Conservation (phyloP, 2,888 invertebrate species). For the Clunio marinus region DNA sequence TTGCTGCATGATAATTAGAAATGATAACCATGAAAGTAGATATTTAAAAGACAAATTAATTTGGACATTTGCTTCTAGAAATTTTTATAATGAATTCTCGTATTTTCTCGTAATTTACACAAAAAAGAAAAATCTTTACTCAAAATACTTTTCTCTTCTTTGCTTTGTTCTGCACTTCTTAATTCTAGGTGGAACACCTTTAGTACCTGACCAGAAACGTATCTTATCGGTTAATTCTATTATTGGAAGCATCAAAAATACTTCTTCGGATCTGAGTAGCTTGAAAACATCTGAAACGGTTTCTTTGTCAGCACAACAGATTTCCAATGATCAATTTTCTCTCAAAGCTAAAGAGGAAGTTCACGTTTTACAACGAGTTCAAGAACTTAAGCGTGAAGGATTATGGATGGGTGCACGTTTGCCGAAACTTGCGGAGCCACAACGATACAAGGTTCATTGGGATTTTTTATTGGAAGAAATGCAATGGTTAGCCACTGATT, state of each 20-base stretch:
- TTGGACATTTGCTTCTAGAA: too few relatives aligned
- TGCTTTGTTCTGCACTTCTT: not conserved
- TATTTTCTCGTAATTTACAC: too few relatives aligned
- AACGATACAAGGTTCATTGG: slow-evolving; percentile 92
- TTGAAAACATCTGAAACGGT: slow-evolving; percentile 43
- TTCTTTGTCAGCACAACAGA: slow-evolving; percentile 44
- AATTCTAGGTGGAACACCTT: slow-evolving; percentile 55
- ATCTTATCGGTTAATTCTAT: slow-evolving; percentile 10
- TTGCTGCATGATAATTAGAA: too few relatives aligned
- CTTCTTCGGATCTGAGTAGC: too few relatives aligned
- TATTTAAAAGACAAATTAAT: too few relatives aligned
- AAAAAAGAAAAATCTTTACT: too few relatives aligned
- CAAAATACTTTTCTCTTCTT: not conserved
- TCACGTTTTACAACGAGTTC: slow-evolving; percentile 85
- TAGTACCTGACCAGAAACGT: slow-evolving; percentile 48
- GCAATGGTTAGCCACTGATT: slow-evolving; percentile 97
- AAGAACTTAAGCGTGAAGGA: slow-evolving; percentile 88
- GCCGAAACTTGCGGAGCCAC: slow-evolving; percentile 88
- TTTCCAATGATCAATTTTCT: slow-evolving; percentile 68
- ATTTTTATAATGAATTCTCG: not conserved
- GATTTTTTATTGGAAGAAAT: slow-evolving; percentile 98
- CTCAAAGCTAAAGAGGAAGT: slow-evolving; percentile 89
- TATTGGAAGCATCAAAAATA: slow-evolving; percentile 33
- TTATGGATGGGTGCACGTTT: slow-evolving; percentile 89
- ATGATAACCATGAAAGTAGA: too few relatives aligned